Conservation (phyloP, 2,888 invertebrate genomes). For the Drosophila anceps region DNA sequence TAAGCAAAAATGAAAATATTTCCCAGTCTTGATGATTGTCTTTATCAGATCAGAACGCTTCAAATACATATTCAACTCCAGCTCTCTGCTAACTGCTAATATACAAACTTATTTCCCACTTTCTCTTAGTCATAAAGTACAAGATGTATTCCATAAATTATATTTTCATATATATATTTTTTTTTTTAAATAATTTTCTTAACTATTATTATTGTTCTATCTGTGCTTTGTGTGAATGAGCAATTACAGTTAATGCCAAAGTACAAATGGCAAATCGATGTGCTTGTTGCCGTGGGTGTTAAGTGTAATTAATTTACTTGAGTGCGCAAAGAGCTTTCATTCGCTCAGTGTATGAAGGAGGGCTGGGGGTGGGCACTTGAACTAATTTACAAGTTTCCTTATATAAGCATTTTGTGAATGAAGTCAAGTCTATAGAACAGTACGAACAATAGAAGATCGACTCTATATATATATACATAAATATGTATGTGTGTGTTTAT, state of each 20-base stretch:
- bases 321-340: conserved; percentile 50
- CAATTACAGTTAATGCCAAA: conserved; percentile 72
- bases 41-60: too few species aligned
- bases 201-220: conserved; percentile 17
- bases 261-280: conserved; percentile 61
- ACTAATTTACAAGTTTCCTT: conserved; percentile 78
- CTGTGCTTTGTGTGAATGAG: conserved; percentile 49
- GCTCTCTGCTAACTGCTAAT: too few species aligned
- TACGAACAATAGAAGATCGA: conserved; percentile 21
- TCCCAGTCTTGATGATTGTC: too few species aligned
- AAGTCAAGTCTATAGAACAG: conserved; percentile 36
- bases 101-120: neutral
- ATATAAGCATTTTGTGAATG: conserved; percentile 76
- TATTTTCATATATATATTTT: conserved; percentile 15
- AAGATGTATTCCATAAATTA: conserved; percentile 27
- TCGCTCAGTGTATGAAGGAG: conserved; percentile 63
- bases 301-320: conserved; percentile 73
- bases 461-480: neutral
- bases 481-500: conserved; percentile 15
- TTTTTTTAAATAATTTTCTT: neutral
- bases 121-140: conserved; percentile 5
- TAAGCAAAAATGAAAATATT: too few species aligned
- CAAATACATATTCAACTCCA: too few species aligned
- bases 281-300: conserved; percentile 12
- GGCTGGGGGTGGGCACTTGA: conserved; percentile 46